Base-by-base conservation (phyloP, 2,113 vertebrate genomes). In the Platichthys flesus region DNA sequence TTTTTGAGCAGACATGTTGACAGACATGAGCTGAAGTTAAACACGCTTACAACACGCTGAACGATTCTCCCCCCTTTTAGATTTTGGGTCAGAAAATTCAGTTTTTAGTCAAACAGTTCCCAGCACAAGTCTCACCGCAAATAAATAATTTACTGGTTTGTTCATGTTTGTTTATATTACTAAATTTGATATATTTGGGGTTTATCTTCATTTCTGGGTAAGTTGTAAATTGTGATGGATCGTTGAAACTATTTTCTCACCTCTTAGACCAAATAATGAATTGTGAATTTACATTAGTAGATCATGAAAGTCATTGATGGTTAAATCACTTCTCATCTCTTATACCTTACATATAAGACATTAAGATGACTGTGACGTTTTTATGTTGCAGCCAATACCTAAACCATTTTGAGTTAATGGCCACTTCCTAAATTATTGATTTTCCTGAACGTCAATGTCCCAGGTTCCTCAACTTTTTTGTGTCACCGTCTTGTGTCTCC, bases 401-500 rank as follows among this genome's bases (percentile, higher is more conserved):
- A 5, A 59, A 28, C 0, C 0, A 28, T 40, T 21, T 76, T 20
- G 0, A 23, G 31, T 57, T 40, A 1, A 64, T 58, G 56, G 14
- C 51, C 68, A 0, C 15, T 13, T 42, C 15, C 3, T 4, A 40
- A 35, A 40, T 35, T 18, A n/a, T 64, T 16, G 0, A 4, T 31
- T 47, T 71, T 71, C 4, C 21, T 3, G 1, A 14, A 12, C 56
- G 35, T 78, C 13, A 47, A 7, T 51, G 2, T 49, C 14, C 75
- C 68, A 24, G 18, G 55, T 63, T 63, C 20, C 13, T n/a, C 5
- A 47, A 18, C 21, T 57, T 63, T 24, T 37, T 18, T 74, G 26
- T 70, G 63, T 83, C 74, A 23, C 77, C 49, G 35, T 77, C 23
- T 28, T 2, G 0, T 76, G 63, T 74, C 59, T 77, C 72, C 80